Conservation (phyloP, 2,888 invertebrate genomes). For the Exephanes ischioxanthus region DNA sequence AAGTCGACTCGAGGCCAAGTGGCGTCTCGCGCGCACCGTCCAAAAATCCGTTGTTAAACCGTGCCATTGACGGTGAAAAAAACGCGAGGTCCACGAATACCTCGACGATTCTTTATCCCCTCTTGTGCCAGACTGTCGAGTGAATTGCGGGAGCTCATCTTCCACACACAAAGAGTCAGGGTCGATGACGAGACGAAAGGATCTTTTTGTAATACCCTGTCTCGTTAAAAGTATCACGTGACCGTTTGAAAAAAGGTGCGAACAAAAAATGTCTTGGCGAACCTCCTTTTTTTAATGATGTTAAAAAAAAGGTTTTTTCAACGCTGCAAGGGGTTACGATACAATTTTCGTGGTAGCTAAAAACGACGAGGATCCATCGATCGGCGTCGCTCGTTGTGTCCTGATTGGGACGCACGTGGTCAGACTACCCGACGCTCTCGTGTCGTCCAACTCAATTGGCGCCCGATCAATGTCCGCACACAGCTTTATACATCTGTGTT, state of each 20-base stretch:
- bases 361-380: constrained; percentile 49
- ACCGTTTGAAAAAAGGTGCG: not conserved
- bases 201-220: not conserved
- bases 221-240: not conserved
- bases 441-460: constrained; percentile 58
- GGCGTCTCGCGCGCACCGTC: not conserved
- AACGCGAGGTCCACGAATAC: not conserved
- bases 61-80: constrained; percentile 19
- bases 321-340: not conserved
- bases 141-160: constrained; percentile 41
- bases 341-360: constrained; percentile 29
- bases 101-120: constrained; percentile 6
- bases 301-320: not conserved
- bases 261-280: not conserved
- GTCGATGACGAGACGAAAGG: constrained; percentile 17
- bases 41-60: not conserved
- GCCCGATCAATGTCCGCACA: constrained; percentile 55
- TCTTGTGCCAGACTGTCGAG: constrained; percentile 4
- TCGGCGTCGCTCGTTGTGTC: constrained; percentile 42
- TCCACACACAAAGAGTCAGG: constrained; percentile 6
- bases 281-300: not conserved
- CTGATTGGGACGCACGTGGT: constrained; percentile 64
- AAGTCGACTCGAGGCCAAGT: not conserved
- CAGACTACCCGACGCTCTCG: constrained; percentile 49
- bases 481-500: constrained; percentile 17